Conservation (phyloP, 1,140 invertebrate species). For the Hylyphantes graminicola region DNA sequence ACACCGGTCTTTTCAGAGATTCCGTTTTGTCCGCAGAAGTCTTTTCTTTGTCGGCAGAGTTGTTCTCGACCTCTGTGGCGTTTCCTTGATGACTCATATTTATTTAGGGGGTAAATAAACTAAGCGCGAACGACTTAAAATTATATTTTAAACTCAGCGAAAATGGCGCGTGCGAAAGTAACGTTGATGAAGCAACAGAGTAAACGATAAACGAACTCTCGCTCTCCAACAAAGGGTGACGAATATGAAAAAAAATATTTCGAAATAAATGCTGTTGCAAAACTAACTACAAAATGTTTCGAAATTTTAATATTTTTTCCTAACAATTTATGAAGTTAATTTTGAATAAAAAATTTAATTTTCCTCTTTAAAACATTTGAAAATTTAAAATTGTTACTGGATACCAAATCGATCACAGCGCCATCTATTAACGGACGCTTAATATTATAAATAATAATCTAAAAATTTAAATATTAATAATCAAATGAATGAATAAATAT, state of each 20-base stretch:
- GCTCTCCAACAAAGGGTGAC: constrained; percentile 53
- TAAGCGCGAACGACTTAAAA: constrained; percentile 40
- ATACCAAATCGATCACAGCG: neutral
- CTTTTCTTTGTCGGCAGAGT: constrained; percentile 53
- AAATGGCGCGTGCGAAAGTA: constrained; percentile 56
- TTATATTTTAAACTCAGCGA: constrained; percentile 42
- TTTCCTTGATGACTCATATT: constrained; percentile 49
- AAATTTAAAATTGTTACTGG: neutral
- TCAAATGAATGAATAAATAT: no score
- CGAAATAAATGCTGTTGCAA: constrained; percentile 4
- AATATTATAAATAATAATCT: no score
- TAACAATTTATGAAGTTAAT: neutral
- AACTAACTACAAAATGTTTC: neutral
- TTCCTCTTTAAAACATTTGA: neutral
- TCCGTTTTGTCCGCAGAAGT: constrained; percentile 46
- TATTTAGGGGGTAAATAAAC: constrained; percentile 46
- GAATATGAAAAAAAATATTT: constrained; percentile 1
- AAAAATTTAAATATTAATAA: no score
- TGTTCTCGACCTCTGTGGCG: constrained; percentile 40
- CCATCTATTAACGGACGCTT: constrained; percentile 8
- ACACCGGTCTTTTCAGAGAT: constrained; percentile 53
- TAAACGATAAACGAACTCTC: no score
- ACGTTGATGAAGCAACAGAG: constrained; percentile 49
- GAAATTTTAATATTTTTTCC: no score
- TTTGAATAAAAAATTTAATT: constrained; percentile 5